A percentile compares a stretch with the other conserved stretches of the same genome.
Evolutionary conservation across 2,888 invertebrate genomes (phyloP).

Genomic region (Eristalis tenax): DNA sequence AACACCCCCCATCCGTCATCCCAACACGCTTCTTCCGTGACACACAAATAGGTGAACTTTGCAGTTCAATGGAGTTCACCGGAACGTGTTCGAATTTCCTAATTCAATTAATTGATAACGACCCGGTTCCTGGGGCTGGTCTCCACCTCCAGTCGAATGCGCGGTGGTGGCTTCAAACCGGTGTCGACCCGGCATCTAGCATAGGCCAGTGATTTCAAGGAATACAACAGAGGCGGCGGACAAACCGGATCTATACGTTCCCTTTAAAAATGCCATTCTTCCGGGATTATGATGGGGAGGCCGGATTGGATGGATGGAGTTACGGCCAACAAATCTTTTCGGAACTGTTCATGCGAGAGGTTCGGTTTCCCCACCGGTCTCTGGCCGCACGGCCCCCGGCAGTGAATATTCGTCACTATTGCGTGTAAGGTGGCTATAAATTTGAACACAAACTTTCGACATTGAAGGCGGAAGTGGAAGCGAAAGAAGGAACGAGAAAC

Average conservation of each 20-base stretch:
- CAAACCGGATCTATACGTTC: slow-evolving; percentile 46
- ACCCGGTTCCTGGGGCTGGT: slow-evolving; percentile 23
- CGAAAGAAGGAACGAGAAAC: slow-evolving; percentile 12
- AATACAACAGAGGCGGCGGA: not conserved
- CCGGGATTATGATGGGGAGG: slow-evolving; percentile 48
- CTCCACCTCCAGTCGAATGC: not conserved
- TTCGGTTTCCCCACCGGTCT: not conserved
- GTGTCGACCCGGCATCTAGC: not conserved
- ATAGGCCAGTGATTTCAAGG: slow-evolving; percentile 19
- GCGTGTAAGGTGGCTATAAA: slow-evolving; percentile 66
- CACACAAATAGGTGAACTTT: slow-evolving; percentile 42
- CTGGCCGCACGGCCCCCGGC: not conserved
- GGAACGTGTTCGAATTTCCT: slow-evolving; percentile 55
- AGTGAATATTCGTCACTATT: slow-evolving; percentile 61
- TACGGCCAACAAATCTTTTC: slow-evolving; percentile 19
- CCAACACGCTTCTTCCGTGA: not conserved
- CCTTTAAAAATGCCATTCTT: slow-evolving; percentile 57
- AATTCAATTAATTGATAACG: slow-evolving; percentile 69
- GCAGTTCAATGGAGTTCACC: slow-evolving; percentile 63
- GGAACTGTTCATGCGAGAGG: slow-evolving; percentile 49
- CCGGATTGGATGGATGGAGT: not conserved
- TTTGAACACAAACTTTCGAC: slow-evolving; percentile 58
- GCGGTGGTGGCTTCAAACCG: not conserved
- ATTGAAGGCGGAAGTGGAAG: slow-evolving; percentile 33
- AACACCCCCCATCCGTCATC: not conserved